phyloP scores from a whole-genome alignment of 2,888 invertebrate species.

The Hydropsyche betteni region DNA sequence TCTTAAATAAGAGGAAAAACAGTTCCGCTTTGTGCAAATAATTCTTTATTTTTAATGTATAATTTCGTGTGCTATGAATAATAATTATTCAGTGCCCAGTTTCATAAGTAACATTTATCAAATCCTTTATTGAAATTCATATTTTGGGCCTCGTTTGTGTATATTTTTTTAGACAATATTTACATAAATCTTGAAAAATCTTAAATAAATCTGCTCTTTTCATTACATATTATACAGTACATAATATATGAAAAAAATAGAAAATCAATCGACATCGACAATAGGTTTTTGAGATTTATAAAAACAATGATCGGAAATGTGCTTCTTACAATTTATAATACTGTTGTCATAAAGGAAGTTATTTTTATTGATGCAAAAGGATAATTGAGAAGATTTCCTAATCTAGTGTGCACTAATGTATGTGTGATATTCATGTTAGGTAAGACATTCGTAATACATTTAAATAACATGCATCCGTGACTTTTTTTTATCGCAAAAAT shows the following conservation, averaged over 20 bases:
- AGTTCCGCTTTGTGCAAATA: slow-evolving; percentile 41
- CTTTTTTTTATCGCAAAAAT: neutral
- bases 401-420: slow-evolving; percentile 18
- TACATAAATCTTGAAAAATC: no score
- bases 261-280: neutral
- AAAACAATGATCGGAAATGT: neutral
- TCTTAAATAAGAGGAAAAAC: slow-evolving; percentile 27
- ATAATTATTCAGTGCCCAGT: slow-evolving; percentile 41
- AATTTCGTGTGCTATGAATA: slow-evolving; percentile 44
- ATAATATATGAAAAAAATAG: neutral
- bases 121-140: slow-evolving; percentile 16
- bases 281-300: neutral
- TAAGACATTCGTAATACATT: slow-evolving; percentile 2
- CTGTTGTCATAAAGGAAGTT: neutral
- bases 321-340: slow-evolving; percentile 13
- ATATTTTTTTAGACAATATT: no score
- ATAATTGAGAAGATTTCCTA: slow-evolving; percentile 7
- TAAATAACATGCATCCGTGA: slow-evolving; percentile 4
- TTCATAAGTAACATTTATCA: slow-evolving; percentile 37
- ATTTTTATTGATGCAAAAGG: slow-evolving; percentile 6
- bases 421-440: slow-evolving; percentile 5
- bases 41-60: slow-evolving; percentile 39
- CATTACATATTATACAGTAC: neutral
- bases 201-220: no score
- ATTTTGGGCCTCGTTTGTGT: slow-evolving; percentile 1